Evolutionary conservation across 2,888 invertebrate genomes (phyloP).

Genomic region (Griposia aprilina): DNA sequence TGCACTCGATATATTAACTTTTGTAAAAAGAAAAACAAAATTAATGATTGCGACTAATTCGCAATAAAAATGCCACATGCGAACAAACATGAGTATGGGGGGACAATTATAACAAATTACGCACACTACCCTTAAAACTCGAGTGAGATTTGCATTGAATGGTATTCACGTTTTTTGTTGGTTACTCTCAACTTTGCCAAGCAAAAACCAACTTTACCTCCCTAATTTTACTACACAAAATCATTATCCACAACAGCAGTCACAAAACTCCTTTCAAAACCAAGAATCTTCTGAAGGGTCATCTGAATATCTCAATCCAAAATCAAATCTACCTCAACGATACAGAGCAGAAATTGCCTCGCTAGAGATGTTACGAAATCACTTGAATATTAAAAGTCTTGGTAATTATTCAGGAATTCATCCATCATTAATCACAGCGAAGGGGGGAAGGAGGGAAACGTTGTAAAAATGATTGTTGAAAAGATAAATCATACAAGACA

Average conservation of each 20-base stretch:
- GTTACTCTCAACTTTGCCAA: slow-evolving; percentile 70
- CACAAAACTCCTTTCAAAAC: slow-evolving; percentile 72
- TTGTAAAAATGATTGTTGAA: slow-evolving; percentile 90
- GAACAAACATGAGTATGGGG: slow-evolving; percentile 84
- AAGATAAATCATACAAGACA: slow-evolving; percentile 89
- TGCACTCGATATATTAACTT: slow-evolving; percentile 87
- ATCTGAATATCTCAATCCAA: slow-evolving; percentile 76
- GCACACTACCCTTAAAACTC: slow-evolving; percentile 90
- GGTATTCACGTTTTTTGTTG: slow-evolving; percentile 85
- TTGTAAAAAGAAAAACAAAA: slow-evolving; percentile 88
- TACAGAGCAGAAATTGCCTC: slow-evolving; percentile 71
- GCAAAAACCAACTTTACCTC: slow-evolving; percentile 66
- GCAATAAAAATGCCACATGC: slow-evolving; percentile 91
- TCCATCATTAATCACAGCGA: slow-evolving; percentile 90
- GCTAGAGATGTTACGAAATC: slow-evolving; percentile 76
- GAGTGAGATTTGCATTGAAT: slow-evolving; percentile 90
- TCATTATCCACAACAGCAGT: slow-evolving; percentile 37
- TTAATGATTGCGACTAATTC: slow-evolving; percentile 90
- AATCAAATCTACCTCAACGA: slow-evolving; percentile 71
- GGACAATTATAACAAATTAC: slow-evolving; percentile 90
- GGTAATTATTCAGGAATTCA: slow-evolving; percentile 91
- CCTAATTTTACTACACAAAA: slow-evolving; percentile 41
- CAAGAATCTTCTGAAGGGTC: slow-evolving; percentile 82
- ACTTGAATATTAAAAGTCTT: slow-evolving; percentile 91
- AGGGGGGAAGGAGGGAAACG: slow-evolving; percentile 86